A percentile compares a stretch with the other conserved stretches of the same genome.
Conservation (phyloP, 92 coral and sea anemone species). For the Epizoanthus ramosus region DNA sequence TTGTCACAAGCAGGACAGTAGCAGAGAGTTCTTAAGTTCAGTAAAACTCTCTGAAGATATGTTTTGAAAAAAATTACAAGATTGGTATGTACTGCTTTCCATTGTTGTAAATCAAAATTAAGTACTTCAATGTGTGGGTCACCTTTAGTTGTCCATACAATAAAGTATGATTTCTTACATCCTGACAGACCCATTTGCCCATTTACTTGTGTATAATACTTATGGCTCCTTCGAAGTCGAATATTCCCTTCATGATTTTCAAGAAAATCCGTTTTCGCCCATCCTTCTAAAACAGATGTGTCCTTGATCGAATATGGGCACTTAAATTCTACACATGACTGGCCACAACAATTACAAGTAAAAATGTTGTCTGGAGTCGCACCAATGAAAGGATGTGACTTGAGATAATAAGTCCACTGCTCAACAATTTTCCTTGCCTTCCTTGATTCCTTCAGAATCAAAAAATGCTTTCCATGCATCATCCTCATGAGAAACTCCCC, state of each 20-base stretch:
- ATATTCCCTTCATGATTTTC: slow-evolving; percentile 45
- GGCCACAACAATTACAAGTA: slow-evolving; percentile 48
- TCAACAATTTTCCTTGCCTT: slow-evolving; percentile 27
- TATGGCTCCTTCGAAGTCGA: slow-evolving; percentile 42
- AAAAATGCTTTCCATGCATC: slow-evolving; percentile 50
- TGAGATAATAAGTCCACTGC: slow-evolving; percentile 45
- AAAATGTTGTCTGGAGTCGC: slow-evolving; percentile 62
- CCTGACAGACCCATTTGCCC: slow-evolving; percentile 63
- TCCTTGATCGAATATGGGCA: slow-evolving; percentile 50
- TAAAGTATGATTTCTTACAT: slow-evolving; percentile 42
- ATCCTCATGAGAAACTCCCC: slow-evolving; percentile 52
- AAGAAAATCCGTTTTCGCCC: slow-evolving; percentile 43
- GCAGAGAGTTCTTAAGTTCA: no score
- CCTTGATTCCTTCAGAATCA: slow-evolving; percentile 3
- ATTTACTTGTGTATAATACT: slow-evolving; percentile 51
- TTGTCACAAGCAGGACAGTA: slow-evolving; percentile 47
- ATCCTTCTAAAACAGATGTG: slow-evolving; percentile 27
- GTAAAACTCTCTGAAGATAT: slow-evolving; percentile 5
- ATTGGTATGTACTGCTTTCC: slow-evolving; percentile 1
- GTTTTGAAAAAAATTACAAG: background rate
- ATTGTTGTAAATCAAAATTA: slow-evolving; percentile 26
- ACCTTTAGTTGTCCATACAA: slow-evolving; percentile 45
- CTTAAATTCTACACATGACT: slow-evolving; percentile 49
- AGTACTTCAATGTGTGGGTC: slow-evolving; percentile 23
- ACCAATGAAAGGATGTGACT: slow-evolving; percentile 47